Base-by-base conservation (phyloP, 1,140 invertebrate genomes). In the Stegodyphus dumicola region DNA sequence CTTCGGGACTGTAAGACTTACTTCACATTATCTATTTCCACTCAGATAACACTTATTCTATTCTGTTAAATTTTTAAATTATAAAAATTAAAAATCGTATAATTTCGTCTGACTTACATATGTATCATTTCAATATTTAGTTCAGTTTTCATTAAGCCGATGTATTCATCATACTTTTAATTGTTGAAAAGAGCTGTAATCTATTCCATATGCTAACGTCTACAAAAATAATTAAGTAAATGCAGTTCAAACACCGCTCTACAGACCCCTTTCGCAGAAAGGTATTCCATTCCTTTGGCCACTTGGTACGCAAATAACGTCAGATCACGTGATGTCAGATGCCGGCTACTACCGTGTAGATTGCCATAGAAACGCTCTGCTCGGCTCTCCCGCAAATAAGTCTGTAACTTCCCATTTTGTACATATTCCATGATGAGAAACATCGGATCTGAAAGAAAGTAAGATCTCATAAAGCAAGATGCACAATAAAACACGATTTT, bases 391-490 rank as follows among this genome's bases (percentile, higher is more conserved):
- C 96, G 90, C 11, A 98, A 91, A 90, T 96, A 98, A 83, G 95
- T 95, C 89, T 98, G 97, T 7, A 99, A 91, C 91, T 98, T 98
- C 7, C 97, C 97, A 53, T 94, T 92, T 86, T 94, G 94, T 0
- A 98, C 94, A 89, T 95, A 98, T 89, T 99, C 97, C 93, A 99
- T 94, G 87, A 98, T 96, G 0, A 99, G 94, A 88, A 98, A 95
- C 60, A 97, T 94, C 3, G 97, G 97, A 89, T 98, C 97, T 91
- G 90, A n/a, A 91, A 90, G 74, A 53, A 5, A 15, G 53, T 53
- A 9, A 65, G n/a, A 0, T 60, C 15, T 15, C 1, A 5, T 60
- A 33, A 33, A 33, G 3, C 3, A 33, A 33, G 33, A 33, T 33
- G 33, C 33, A 3, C 33, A 33, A 33, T 33, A 33, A 33, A 33